Conservation (phyloP, 2,113 vertebrate species). For the Lethenteron camtschaticum region DNA sequence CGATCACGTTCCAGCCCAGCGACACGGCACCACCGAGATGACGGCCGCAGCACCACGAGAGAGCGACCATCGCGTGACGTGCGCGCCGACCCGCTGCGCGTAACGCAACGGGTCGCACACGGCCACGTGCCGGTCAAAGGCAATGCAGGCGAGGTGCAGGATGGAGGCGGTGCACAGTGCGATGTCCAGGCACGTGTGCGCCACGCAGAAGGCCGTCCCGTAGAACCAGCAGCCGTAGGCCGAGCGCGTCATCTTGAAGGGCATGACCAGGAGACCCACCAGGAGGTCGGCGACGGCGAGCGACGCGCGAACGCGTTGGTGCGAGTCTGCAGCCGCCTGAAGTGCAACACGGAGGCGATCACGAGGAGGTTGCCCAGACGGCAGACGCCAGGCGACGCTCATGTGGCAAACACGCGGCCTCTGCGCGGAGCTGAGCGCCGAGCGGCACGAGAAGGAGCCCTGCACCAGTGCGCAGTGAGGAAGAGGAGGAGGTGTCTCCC, state of each 20-base stretch:
- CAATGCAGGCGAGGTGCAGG: constrained; percentile 24
- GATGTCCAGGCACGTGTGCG: constrained; percentile 21
- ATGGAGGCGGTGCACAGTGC: constrained; percentile 20
- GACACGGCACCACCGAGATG: constrained; percentile 36
- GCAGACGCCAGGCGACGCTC: constrained; percentile 12
- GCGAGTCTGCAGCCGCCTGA: constrained; percentile 18
- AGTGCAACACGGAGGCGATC: constrained; percentile 15
- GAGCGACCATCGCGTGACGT: constrained; percentile 34
- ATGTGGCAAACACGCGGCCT: constrained; percentile 16
- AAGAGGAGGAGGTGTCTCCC: too few relatives aligned
- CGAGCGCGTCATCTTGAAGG: constrained; percentile 15
- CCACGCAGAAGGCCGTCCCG: constrained; percentile 15
- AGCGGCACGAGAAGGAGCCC: too few relatives aligned
- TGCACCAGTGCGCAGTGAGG: too few relatives aligned
- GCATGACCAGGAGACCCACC: constrained; percentile 17
- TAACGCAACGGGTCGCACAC: constrained; percentile 20
- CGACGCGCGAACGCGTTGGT: constrained; percentile 19
- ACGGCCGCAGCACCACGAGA: constrained; percentile 67
- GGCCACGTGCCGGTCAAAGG: constrained; percentile 18
- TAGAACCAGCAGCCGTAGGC: constrained; percentile 23
- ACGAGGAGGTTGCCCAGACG: constrained; percentile 19
- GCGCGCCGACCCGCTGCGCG: constrained; percentile 30
- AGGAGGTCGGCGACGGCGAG: constrained; percentile 18
- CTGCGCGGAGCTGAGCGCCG: too few relatives aligned
- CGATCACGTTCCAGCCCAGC: constrained; percentile 81